These are phyloP conservation scores for Choristoneura fumiferana DNA, from an alignment of 1,140 invertebrate species.

Conservation along the genomic window DNA sequence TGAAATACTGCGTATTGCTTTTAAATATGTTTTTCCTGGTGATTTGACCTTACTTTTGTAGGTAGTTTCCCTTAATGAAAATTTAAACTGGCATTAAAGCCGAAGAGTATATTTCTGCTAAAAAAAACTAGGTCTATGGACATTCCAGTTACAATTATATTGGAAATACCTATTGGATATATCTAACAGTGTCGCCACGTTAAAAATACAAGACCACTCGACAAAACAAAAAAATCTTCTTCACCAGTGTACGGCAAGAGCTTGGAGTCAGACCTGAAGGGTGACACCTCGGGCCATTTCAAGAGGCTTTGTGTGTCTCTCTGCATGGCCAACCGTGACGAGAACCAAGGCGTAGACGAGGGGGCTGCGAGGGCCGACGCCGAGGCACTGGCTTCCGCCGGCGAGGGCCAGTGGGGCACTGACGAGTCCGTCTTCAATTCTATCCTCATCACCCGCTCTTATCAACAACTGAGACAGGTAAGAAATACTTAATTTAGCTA, in stretches of 20 bases:
- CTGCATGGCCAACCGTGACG: slow-evolving; percentile 89
- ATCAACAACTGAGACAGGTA: slow-evolving; percentile 86
- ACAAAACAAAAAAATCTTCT: neutral
- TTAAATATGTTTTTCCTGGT: too few relatives aligned
- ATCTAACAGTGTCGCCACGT: too few relatives aligned
- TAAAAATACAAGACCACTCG: too few relatives aligned
- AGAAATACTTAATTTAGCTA: neutral
- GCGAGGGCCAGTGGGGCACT: slow-evolving; percentile 91
- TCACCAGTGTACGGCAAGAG: slow-evolving; percentile 88
- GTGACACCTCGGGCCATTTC: slow-evolving; percentile 95
- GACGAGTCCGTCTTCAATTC: slow-evolving; percentile 92
- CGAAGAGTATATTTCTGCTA: too few relatives aligned
- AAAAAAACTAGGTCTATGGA: too few relatives aligned
- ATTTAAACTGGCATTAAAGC: too few relatives aligned
- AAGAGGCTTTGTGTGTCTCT: slow-evolving; percentile 92
- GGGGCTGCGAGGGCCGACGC: slow-evolving; percentile 84
- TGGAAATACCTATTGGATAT: too few relatives aligned
- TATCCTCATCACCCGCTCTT: slow-evolving; percentile 89
- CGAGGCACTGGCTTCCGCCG: slow-evolving; percentile 84
- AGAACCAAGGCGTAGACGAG: slow-evolving; percentile 86
- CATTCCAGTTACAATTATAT: too few relatives aligned
- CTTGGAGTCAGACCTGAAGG: slow-evolving; percentile 93
- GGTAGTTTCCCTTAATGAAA: too few relatives aligned
- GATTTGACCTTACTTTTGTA: too few relatives aligned
- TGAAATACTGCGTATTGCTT: too few relatives aligned